These are phyloP conservation scores for Margaritifera margaritifera DNA, from an alignment of 2,888 invertebrate genomes.

Conservation along the genomic window DNA sequence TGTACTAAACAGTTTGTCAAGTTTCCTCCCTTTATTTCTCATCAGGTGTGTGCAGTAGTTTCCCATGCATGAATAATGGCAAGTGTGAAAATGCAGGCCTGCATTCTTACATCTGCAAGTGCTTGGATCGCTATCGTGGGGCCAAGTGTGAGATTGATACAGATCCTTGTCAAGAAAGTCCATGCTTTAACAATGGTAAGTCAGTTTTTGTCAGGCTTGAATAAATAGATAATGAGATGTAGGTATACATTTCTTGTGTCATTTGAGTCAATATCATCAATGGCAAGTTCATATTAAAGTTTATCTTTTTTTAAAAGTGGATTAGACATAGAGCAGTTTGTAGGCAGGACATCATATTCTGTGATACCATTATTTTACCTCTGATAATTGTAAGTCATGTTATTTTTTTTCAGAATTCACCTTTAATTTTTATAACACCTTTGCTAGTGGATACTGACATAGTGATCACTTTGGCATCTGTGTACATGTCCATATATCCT, in stretches of 20 bases:
- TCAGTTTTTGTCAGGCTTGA: not conserved
- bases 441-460: no score
- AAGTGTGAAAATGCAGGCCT: slow-evolving; percentile 76
- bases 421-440: no score
- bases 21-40: not conserved
- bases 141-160: slow-evolving; percentile 86
- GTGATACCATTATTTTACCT: no score
- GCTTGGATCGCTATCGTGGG: slow-evolving; percentile 85
- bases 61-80: slow-evolving; percentile 87
- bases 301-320: no score
- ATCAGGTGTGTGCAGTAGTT: slow-evolving; percentile 76
- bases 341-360: no score
- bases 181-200: slow-evolving; percentile 62
- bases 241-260: not conserved
- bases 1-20: no score
- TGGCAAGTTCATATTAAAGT: no score
- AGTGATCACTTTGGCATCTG: no score
- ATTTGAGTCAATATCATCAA: not conserved
- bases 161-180: slow-evolving; percentile 58
- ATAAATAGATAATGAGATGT: not conserved
- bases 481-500: no score
- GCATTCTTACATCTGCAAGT: slow-evolving; percentile 82
- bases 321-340: no score
- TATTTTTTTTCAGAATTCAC: no score
- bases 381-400: no score